Evolutionary conservation across 2,113 vertebrate genomes (phyloP), one percentile per base, ranked within the genome.

Genomic region (Actenoides lindsayi): DNA sequence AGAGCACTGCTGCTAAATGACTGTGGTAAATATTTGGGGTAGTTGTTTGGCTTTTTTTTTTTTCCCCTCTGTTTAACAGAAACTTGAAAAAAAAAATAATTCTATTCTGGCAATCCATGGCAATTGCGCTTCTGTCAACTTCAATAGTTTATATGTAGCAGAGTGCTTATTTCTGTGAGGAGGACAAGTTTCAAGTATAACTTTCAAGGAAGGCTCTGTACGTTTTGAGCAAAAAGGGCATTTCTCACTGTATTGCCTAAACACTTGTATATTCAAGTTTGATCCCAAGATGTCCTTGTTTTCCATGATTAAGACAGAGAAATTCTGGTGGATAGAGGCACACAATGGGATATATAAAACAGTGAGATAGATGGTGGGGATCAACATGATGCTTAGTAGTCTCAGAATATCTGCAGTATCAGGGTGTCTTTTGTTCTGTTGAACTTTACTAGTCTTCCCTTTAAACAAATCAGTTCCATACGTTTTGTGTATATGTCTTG

Each of bases 21-120:
- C n/a, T 60, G 0, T 31, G 23, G 9, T 35, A 53, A 67, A 46
- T 17, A 13, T 0, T 19, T 13, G 11, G 2, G 1, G 6, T 23
- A 10, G 21, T 25, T 51, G 24, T 51, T 51, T 51, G 5, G 7
- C 4, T 7, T 53, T 53, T 24, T 71, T 84, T 42, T 33, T 37
- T 37, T 37, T 37, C 37, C 37, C 11, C 9, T 71, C 20, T 41
- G 0, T 48, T 83, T 65, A 33, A 44, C 24, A 44, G 17, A 63
- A 68, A 10, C 5, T 16, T 14, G 2, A 15, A 23, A 39, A 17
- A 27, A 13, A 21, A 42, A 59, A 7, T 42, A 37, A 37, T 62
- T 57, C 48, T 60, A 1, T n/a, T 65, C 5, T 53, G 24, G n/a
- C 63, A 71, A 13, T 44, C 13, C 37, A 5, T 25, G 8, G 4